Evolutionary conservation across 2,888 invertebrate genomes (phyloP), one percentile per base, ranked within the genome.

Genomic region (Morinoia aosen): DNA sequence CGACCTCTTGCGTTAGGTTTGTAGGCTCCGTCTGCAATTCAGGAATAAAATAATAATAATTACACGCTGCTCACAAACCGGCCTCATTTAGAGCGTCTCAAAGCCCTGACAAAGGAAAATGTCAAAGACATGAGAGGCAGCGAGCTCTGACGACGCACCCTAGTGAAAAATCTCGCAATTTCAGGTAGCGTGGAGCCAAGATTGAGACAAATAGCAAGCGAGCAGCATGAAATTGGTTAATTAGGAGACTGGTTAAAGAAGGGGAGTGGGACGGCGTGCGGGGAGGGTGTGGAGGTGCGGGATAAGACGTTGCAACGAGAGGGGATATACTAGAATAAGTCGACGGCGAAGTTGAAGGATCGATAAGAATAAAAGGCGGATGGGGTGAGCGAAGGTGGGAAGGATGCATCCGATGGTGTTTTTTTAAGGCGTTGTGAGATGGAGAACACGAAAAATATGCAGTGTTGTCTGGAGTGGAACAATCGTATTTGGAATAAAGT

Each of bases 201-300:
- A 93, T 93, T 93, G 93, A 93, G 93, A 93, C 93, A 93, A 93
- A 93, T 93, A 93, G 93, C 57, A 57, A 93, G 93, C 93, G 93
- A 93, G 93, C 93, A 93, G 57, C 93, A 93, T 93, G 93, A 93
- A 93, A 93, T 93, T 93, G 93, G 93, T 93, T 93, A 93, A 93
- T 93, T 93, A 93, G 93, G 93, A 93, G 93, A 57, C 57, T 48
- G 93, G 93, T 56, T 93, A 93, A 57, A 93, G 93, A 93, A 57
- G 93, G 93, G 93, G 57, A 57, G 57, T 12, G 19, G 48, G 57
- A 48, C 39, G 57, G 58, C 33, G 90, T 90, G 91, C 48, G 12
- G 91, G 91, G 25, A 25, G 39, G 91, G 40, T 11, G 93, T 90
- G 19, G 90, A 39, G 48, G 90, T 0, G 90, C 39, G 12, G 90